Base-by-base conservation (phyloP, 2,888 invertebrate genomes). In the Lasioglossum marginatum region DNA sequence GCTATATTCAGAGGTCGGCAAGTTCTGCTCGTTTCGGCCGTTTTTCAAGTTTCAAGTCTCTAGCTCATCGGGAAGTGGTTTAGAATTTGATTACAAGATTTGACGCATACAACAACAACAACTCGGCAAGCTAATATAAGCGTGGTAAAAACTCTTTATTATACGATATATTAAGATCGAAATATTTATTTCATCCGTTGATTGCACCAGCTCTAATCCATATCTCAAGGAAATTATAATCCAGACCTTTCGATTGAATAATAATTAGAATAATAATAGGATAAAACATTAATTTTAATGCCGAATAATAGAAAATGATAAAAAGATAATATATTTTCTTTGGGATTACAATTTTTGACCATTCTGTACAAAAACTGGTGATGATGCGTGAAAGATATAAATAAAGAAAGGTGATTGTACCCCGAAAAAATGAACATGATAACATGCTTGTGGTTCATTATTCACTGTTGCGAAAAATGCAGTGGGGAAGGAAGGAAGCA, bases 371-470 rank as follows among this genome's bases (percentile, higher is more conserved):
- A 37, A 68, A 68, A 6, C 16, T 2, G 5, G 12, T 12, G 23
- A 12, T 23, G 12, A 37, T 23, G 10, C 68, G 23, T 31, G 10
- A 10, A 34, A n/a, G n/a, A n/a, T 37, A 40, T 40, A 34, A 66
- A 73, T 73, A 57, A 68, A 68, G 37, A 31, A 27, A 27, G 57
- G 19, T 6, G 43, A 57, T 43, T 12, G 37, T 57, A 27, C 27
- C 14, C 27, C 43, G 63, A 79, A 74, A 45, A 48, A 19, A 78
- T 40, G 16, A 14, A 34, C 40, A 73, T 31, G 37, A 40, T 27
- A 77, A 70, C 70, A 77, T 40, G 16, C 19, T n/a, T 52, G 43
- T 66, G 71, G 52, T 75, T 81, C 63, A 76, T 83, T 76, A 76
- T 60, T 60, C 31, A 16, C 34, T 16, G 40, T 76, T 81, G 40